Percentiles rank a stretch among this genome's conserved stretches.
Conservation (phyloP, 92 coral and sea anemone genomes). For the Bergia sp. region DNA sequence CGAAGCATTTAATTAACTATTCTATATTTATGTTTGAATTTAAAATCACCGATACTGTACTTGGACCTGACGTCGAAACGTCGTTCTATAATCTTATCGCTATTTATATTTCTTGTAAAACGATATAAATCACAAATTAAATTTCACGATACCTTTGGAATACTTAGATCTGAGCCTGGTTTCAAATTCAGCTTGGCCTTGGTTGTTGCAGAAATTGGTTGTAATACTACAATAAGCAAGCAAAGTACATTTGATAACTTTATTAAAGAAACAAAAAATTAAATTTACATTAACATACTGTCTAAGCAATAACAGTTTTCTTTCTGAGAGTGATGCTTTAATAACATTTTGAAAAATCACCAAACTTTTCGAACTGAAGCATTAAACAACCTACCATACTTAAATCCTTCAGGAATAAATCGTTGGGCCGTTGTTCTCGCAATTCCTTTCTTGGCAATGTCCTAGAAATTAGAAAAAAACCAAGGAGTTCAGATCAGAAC, state of each 20-base stretch:
- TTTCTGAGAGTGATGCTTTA: no score
- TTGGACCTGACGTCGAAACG: no score
- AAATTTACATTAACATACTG: background rate
- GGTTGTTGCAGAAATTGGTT: conserved; percentile 87
- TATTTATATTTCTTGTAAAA: no score
- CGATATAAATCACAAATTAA: background rate
- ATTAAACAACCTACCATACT: conserved; percentile 66
- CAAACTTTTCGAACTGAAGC: background rate
- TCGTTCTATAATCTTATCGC: no score
- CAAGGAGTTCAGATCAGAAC: no score
- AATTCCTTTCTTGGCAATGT: conserved; percentile 89
- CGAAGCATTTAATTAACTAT: no score
- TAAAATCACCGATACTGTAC: no score
- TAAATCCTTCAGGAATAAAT: conserved; percentile 70
- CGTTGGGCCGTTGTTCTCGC: conserved; percentile 66
- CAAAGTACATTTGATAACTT: background rate
- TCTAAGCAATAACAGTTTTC: background rate
- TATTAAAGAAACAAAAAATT: background rate
- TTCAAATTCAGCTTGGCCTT: conserved; percentile 85
- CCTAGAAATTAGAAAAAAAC: conserved; percentile 49
- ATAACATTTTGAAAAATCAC: background rate
- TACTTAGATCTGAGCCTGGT: conserved; percentile 88
- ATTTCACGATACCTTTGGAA: conserved; percentile 80
- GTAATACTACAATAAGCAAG: conserved; percentile 64
- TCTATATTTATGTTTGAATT: no score